Percentiles rank a stretch among this genome's conserved stretches.
phyloP scores from a whole-genome alignment of 2,888 invertebrate genomes.

The Chrysolina americana region DNA sequence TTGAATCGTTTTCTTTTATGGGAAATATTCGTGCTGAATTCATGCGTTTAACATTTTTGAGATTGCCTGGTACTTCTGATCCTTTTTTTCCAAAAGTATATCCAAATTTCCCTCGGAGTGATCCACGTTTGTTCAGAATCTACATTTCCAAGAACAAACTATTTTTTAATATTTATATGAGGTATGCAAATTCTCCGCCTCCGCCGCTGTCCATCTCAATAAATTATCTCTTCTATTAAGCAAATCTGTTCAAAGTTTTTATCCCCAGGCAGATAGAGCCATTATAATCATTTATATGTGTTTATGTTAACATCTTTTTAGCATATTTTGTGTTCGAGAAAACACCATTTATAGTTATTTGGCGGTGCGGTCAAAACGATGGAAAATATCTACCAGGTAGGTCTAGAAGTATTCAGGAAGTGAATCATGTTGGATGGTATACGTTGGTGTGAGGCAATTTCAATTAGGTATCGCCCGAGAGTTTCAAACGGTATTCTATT shows the following conservation, averaged over 20 bases:
- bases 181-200: background rate
- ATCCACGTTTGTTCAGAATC: too few relatives aligned
- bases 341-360: constrained; percentile 42
- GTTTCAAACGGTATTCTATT: too few relatives aligned
- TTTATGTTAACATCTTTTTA: constrained; percentile 47
- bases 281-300: constrained; percentile 49
- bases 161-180: too few relatives aligned
- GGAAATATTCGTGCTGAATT: too few relatives aligned
- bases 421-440: background rate
- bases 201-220: constrained; percentile 24
- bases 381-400: background rate
- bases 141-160: too few relatives aligned
- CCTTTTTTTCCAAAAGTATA: too few relatives aligned
- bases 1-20: too few relatives aligned
- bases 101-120: too few relatives aligned
- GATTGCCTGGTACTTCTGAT: too few relatives aligned
- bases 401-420: background rate
- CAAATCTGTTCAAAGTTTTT: constrained; percentile 26
- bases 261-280: constrained; percentile 37
- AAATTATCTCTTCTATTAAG: constrained; percentile 36
- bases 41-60: too few relatives aligned
- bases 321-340: constrained; percentile 45
- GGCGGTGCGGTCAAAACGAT: constrained; percentile 27
- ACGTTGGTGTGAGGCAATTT: background rate
- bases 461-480: background rate